Base-by-base conservation (phyloP, 2,113 vertebrate genomes). In the Oreamnos americanus region DNA sequence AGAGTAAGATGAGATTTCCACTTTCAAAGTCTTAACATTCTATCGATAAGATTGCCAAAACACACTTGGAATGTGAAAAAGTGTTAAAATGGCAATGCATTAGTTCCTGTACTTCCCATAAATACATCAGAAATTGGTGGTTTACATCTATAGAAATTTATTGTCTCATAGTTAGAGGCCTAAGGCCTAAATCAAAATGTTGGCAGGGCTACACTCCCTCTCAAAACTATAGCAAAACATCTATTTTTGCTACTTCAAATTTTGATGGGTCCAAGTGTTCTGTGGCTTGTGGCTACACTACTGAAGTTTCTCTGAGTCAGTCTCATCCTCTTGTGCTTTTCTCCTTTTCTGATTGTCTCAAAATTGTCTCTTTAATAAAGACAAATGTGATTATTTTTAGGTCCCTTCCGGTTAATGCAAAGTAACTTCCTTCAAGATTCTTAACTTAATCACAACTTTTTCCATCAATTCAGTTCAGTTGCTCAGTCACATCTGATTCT, bases 141-240 rank as follows among this genome's bases (percentile, higher is more conserved):
- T 11, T 49, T 95, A 55, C 60, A 71, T 39, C 21, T 84, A 16
- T 0, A 87, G 7, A 62, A 21, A 71, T 57, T 7, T 58, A 90
- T 87, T 33, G 1, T 17, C 11, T 90, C 7, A 58, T 2, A 36
- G 8, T n/a, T 39, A 53, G 5, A 93, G 26, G 3, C 47, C 57
- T 36, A 9, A 30, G 36, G 30, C 33, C 9, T 51, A 64, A 94
- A 51, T 76, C 8, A 71, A 36, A 13, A 2, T 33, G 33, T 25
- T 55, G 36, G 9, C 30, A 87, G 19, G 64, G 14, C 21, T 74
- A 17, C 3, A 15, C 3, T 57, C 3, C 5, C 15, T 90, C 47
- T 45, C 7, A 47, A 57, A 58, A 7, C 25, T 10, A 11, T 1
- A 89, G 28, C 0, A 3, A 15, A 60, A 1, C 11, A 43, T 62